Evolutionary conservation across 2,113 vertebrate species (phyloP), one percentile per base, ranked within the genome.

Genomic region (Potamarius usumacintae): DNA sequence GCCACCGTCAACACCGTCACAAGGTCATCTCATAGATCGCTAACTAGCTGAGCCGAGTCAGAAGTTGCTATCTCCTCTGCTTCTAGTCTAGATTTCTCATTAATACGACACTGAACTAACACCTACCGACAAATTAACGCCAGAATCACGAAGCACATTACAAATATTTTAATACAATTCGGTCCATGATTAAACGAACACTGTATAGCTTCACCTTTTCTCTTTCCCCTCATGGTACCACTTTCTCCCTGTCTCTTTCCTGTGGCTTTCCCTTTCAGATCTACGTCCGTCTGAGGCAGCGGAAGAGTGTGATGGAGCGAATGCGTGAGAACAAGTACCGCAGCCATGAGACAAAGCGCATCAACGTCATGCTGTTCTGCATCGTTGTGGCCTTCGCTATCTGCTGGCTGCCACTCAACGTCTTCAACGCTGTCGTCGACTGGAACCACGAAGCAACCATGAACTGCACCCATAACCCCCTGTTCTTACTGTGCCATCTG

Each of bases 341-440:
- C 90, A 96, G 95, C 88, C 95, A 93, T 48, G 96, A 97, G 92
- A 95, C 93, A 71, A 96, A 95, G 91, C 95, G 96, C 82, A 97
- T 97, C 91, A 97, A 97, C 86, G 81, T 96, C 89, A 97, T 97
- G 97, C 93, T 97, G 48, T 94, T 97, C 52, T 97, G 96, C 62
- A 97, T 97, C 7, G 97, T 97, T 85, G 96, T 97, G 0, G 97
- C 95, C 0, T 97, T 97, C 84, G 96, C 97, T 0, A 90, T 97
- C 86, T 97, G 96, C 93, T 97, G 97, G 97, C 93, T 97, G 83
- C 97, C 97, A 4, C 96, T 97, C 11, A 96, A 96, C 89, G 94
- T 97, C 93, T 97, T 97, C 88, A 97, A 97, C 77, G 95, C 96
- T 0, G 92, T 97, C 82, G 95, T 96, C 86, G 97, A 97, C 65